Conservation (phyloP, 2,113 vertebrate genomes). For the Trematocara zebra region DNA sequence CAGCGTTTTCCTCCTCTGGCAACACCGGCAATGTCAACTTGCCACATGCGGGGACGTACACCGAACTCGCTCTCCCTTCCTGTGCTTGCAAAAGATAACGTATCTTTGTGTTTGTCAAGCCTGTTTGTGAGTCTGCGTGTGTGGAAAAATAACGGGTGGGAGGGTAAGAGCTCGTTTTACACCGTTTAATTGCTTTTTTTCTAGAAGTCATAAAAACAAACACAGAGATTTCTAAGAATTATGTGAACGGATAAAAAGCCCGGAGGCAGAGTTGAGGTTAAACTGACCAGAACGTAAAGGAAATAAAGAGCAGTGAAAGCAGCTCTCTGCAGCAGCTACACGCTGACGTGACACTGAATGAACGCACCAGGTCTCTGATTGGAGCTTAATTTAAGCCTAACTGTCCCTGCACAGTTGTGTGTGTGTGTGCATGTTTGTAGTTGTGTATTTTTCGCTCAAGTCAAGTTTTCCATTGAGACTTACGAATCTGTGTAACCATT, state of each 20-base stretch:
- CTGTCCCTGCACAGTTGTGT: neutral
- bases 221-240: neutral
- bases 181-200: neutral
- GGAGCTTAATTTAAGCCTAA: neutral
- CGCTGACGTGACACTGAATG: neutral
- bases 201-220: neutral
- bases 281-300: neutral
- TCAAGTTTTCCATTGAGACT: conserved; percentile 55
- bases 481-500: conserved; percentile 61
- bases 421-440: neutral
- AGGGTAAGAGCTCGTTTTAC: neutral
- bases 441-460: conserved; percentile 17
- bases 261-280: neutral
- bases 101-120: neutral
- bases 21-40: conserved; percentile 23
- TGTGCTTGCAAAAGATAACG: conserved; percentile 29
- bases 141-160: neutral
- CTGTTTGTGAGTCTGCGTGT: neutral
- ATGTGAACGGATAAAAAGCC: neutral
- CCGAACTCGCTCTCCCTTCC: neutral
- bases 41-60: conserved; percentile 16
- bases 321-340: neutral
- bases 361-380: neutral
- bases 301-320: neutral
- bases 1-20: neutral